Evolutionary conservation across 2,113 vertebrate species (phyloP), one percentile per base, ranked within the genome.

Genomic region (Misgurnus mizolepis): DNA sequence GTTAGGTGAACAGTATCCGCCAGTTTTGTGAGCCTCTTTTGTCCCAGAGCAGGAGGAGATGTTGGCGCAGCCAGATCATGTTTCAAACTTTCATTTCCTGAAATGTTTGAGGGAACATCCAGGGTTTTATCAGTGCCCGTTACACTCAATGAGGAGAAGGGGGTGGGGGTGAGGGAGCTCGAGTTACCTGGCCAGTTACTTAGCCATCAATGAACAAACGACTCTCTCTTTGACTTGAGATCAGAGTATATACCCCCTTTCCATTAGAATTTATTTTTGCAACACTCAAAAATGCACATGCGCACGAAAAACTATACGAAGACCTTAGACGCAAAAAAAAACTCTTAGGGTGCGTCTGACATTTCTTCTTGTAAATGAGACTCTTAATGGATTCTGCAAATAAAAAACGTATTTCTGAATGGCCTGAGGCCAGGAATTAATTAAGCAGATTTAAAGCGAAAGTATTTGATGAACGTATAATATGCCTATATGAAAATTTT

Each of bases 71-170:
- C 45, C 5, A 66, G 78, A 85, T 88, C 85, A 72, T 80, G 79
- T 88, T 86, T 83, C 85, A 68, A 83, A 84, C 79, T 84, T 88
- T 85, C 83, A 85, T 85, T 88, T 88, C 85, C 86, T 86, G 86
- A 86, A 85, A 86, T 84, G 83, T 88, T 85, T 86, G 85, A 87
- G 83, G 84, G 83, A 85, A 83, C 86, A 82, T 87, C 84, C 83
- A 81, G 79, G 85, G 83, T 79, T 85, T 88, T 86, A 80, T 86
- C 86, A 82, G 81, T 82, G 71, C 78, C 72, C 69, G 49, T 83
- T 86, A 81, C 84, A 82, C 79, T 85, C 70, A 83, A 73, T 72
- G 65, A 76, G 78, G 60, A 69, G 72, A 61, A 27, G 64, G 62
- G 64, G 22, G 15, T 39, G 71, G 49, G 67, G 67, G 39, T 67